Evolutionary conservation across 1,140 invertebrate species (phyloP), one percentile per base, ranked within the genome.

Genomic region (Drosophila mauritiana): DNA sequence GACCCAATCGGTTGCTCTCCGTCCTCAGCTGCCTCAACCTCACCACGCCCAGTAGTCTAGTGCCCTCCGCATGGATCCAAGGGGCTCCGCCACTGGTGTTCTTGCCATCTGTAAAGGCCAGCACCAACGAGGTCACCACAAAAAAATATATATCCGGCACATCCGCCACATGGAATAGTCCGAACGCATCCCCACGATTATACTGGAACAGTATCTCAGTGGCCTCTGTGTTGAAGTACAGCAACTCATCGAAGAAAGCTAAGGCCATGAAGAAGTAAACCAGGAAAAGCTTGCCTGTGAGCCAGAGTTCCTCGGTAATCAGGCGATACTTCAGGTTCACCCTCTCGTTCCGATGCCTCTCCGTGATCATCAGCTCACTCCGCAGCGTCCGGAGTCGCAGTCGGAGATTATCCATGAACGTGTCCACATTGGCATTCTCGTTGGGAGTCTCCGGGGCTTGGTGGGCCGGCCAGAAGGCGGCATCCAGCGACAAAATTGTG

Each of bases 251-350:
- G 0, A 25, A 34, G 0, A 51, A 20, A 0, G 53, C 48, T 7
- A 91, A 27, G 7, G 81, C 52, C 17, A 90, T 7, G 11, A 55
- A 25, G 2, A 75, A 51, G 1, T 76, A 12, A 0, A 73, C 4
- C 0, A 91, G 0, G 12, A 91, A 91, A 11, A 79, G 67, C 6
- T 49, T 59, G 0, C 63, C 56, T 36, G 81, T 84, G 0, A 91
- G 36, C 13, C 53, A 78, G 11, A 91, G 40, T 17, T 91, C 90
- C 0, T 42, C 1, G 1, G 73, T 49, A n/a, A 84, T 78, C 4
- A 42, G 7, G 13, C 78, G 69, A 27, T 76, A 91, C 27, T 59
- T 65, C n/a, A 81, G 17, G 45, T 91, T 91, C 0, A 91, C 31
- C 13, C 6, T 6, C 62, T 91, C 90, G 22, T 86, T 63, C 11